Evolutionary conservation across 2,888 invertebrate species (phyloP).

Genomic region (Aphodius sticticus): DNA sequence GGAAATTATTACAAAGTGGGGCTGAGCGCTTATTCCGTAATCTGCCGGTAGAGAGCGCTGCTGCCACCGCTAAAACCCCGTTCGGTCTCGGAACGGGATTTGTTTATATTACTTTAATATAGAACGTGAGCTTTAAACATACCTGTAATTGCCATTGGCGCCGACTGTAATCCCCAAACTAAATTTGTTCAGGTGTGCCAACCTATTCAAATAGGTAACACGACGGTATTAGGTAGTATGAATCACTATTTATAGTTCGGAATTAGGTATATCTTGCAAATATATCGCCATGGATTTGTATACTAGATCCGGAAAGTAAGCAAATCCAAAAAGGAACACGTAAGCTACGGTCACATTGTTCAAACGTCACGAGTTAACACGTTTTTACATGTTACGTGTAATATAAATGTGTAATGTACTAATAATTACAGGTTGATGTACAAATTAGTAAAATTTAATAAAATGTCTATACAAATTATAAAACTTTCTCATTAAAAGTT

Average conservation of each 20-base stretch:
- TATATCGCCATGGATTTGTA: too few species aligned
- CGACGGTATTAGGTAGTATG: neutral
- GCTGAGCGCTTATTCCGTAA: neutral
- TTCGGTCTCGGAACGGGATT: neutral
- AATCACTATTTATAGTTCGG: neutral
- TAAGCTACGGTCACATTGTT: too few species aligned
- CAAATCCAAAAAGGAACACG: too few species aligned
- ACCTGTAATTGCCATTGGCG: neutral
- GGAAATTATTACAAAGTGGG: neutral
- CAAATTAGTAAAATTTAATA: too few species aligned
- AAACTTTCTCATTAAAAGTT: too few species aligned
- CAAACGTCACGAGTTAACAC: too few species aligned
- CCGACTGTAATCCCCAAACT: neutral
- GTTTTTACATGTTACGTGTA: too few species aligned
- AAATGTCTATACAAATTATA: too few species aligned
- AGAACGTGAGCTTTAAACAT: neutral
- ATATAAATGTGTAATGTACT: too few species aligned
- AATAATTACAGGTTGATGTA: too few species aligned
- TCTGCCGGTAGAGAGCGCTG: neutral
- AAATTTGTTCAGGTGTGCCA: neutral
- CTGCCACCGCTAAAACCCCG: neutral
- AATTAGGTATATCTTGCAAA: neutral
- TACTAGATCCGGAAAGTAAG: too few species aligned
- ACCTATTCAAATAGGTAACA: neutral
- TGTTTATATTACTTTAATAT: constrained; percentile 4